Conservation (phyloP, 2,113 vertebrate species). For the Antechinus stuartii region DNA sequence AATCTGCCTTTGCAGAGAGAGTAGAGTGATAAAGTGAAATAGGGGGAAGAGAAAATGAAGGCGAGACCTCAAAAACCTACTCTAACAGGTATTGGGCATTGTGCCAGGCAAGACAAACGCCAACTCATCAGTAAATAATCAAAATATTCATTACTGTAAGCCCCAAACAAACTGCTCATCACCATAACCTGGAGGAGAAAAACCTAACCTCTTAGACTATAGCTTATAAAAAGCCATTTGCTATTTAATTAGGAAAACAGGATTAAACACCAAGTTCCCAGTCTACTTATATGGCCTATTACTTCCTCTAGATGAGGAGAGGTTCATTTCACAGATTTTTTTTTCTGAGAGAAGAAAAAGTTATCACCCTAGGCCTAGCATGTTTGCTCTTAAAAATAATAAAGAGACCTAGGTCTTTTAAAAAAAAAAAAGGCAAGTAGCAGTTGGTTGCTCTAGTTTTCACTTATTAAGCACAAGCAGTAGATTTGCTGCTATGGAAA, state of each 20-base stretch:
- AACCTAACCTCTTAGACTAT: neutral
- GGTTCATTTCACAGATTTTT: neutral
- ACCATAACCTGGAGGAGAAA: neutral
- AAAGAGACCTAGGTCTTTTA: slow-evolving; percentile 49
- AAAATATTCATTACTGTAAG: slow-evolving; percentile 54
- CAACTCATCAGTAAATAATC: slow-evolving; percentile 21
- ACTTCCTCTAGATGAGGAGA: slow-evolving; percentile 43
- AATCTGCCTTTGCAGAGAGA: neutral
- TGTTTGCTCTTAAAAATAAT: slow-evolving; percentile 53
- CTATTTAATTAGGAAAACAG: slow-evolving; percentile 71
- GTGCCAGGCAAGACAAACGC: neutral
- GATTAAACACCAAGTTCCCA: slow-evolving; percentile 55
- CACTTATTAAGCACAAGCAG: slow-evolving; percentile 51
- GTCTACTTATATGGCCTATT: slow-evolving; percentile 49
- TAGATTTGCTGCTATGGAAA: slow-evolving; percentile 74
- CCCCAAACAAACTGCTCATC: slow-evolving; percentile 21
- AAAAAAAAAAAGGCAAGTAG: slow-evolving; percentile 38
- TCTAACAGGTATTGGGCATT: neutral
- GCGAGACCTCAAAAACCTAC: neutral
- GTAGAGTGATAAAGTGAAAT: neutral
- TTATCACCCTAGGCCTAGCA: slow-evolving; percentile 30
- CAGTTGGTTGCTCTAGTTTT: slow-evolving; percentile 33
- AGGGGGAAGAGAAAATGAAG: slow-evolving; percentile 2
- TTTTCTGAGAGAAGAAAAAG: slow-evolving; percentile 33
- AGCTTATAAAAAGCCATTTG: slow-evolving; percentile 51